These are phyloP conservation scores for Alectura lathami DNA, from an alignment of 2,113 vertebrate genomes.

Conservation along the genomic window DNA sequence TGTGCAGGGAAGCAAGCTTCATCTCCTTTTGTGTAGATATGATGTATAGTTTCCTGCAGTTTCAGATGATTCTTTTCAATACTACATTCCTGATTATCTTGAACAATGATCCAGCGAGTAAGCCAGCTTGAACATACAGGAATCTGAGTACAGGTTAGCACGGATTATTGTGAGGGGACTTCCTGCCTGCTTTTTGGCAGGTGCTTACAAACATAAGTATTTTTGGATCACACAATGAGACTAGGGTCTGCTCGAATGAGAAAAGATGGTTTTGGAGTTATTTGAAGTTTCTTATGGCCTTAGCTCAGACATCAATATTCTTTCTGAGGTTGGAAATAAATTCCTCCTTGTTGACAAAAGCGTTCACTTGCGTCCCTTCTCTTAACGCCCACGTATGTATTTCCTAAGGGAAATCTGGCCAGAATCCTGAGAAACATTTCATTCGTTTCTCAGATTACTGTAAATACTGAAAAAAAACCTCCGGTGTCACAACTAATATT, in stretches of 20 bases:
- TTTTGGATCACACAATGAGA: neutral
- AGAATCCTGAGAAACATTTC: neutral
- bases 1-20: neutral
- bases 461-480: slow-evolving; percentile 26
- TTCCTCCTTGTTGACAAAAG: slow-evolving; percentile 21
- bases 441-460: slow-evolving; percentile 51
- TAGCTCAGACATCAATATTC: neutral
- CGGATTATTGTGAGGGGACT: accelerated
- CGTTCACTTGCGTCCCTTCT: neutral
- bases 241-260: neutral
- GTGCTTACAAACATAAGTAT: neutral
- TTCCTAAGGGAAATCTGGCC: slow-evolving; percentile 14
- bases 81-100: neutral
- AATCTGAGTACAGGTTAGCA: neutral
- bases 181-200: neutral
- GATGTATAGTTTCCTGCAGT: neutral
- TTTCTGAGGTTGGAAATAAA: slow-evolving; percentile 39
- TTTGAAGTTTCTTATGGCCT: neutral
- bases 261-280: neutral
- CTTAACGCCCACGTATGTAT: neutral
- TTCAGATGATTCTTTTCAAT: neutral
- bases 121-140: neutral
- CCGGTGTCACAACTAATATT: neutral
- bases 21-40: neutral
- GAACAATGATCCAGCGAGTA: neutral